Evolutionary conservation across 2,113 vertebrate species (phyloP).

Genomic region (Anolis carolinensis): DNA sequence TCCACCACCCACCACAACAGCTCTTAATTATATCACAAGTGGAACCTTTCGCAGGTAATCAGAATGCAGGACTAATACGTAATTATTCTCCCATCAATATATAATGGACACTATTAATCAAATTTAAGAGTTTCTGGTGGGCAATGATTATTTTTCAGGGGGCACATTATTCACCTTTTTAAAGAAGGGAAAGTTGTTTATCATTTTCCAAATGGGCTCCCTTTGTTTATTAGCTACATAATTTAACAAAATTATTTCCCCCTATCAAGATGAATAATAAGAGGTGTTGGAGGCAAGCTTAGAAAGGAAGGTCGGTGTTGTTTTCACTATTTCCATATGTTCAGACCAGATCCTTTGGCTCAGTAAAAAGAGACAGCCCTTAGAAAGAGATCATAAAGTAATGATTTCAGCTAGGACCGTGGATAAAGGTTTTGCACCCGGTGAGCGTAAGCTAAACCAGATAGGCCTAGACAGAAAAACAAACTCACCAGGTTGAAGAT

Average conservation of each 20-base stretch:
- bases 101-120: slow-evolving; percentile 73
- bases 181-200: slow-evolving; percentile 17
- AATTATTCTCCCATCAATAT: slow-evolving; percentile 71
- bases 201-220: slow-evolving; percentile 29
- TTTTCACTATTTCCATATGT: neutral
- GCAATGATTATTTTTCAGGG: slow-evolving; percentile 62
- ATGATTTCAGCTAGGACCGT: too few relatives aligned
- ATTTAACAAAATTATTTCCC: slow-evolving; percentile 34
- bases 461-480: too few relatives aligned
- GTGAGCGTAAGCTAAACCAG: too few relatives aligned
- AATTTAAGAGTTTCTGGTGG: slow-evolving; percentile 70
- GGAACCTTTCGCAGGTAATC: slow-evolving; percentile 75
- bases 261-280: slow-evolving; percentile 20
- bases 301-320: neutral
- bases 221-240: slow-evolving; percentile 43
- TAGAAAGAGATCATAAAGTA: neutral
- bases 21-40: slow-evolving; percentile 73
- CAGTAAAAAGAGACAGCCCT: neutral
- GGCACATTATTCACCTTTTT: slow-evolving; percentile 58
- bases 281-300: neutral
- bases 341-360: neutral
- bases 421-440: too few relatives aligned
- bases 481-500: too few relatives aligned
- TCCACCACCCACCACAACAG: slow-evolving; percentile 58
- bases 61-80: slow-evolving; percentile 71